Conservation (phyloP, 2,888 invertebrate species). For the Cotesia congregata region DNA sequence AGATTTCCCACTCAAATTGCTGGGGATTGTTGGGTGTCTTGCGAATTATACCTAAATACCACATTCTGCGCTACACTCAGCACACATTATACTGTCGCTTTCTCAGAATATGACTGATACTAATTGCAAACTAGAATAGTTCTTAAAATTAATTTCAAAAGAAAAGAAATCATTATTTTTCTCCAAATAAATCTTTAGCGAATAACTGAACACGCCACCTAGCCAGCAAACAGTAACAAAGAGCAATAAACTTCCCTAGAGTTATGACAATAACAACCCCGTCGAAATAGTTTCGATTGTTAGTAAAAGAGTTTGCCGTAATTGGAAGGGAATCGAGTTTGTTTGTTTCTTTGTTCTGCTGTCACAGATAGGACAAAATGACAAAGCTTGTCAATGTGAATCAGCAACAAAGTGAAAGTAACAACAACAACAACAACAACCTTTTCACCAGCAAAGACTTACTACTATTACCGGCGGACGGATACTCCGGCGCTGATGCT, state of each 20-base stretch:
- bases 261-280: not conserved
- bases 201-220: too few species aligned
- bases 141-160: too few species aligned
- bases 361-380: not conserved
- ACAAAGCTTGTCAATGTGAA: slow-evolving; percentile 7
- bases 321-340: not conserved
- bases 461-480: slow-evolving; percentile 42
- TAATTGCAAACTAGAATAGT: not conserved
- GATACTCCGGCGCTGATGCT: slow-evolving; percentile 44
- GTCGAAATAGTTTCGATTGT: not conserved
- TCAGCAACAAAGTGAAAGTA: not conserved
- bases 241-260: not conserved
- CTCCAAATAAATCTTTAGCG: too few species aligned
- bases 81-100: not conserved
- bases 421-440: not conserved
- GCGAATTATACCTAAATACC: slow-evolving; percentile 11
- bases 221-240: not conserved
- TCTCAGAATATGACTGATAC: not conserved
- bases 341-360: not conserved
- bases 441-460: not conserved
- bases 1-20: slow-evolving; percentile 63
- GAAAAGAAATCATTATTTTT: too few species aligned
- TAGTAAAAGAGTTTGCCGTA: not conserved
- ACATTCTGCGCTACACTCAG: not conserved
- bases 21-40: slow-evolving; percentile 63